A percentile compares a stretch with the other conserved stretches of the same genome.
Evolutionary conservation across 1,140 invertebrate species (phyloP).

Genomic region (Heliconius hewitsoni): DNA sequence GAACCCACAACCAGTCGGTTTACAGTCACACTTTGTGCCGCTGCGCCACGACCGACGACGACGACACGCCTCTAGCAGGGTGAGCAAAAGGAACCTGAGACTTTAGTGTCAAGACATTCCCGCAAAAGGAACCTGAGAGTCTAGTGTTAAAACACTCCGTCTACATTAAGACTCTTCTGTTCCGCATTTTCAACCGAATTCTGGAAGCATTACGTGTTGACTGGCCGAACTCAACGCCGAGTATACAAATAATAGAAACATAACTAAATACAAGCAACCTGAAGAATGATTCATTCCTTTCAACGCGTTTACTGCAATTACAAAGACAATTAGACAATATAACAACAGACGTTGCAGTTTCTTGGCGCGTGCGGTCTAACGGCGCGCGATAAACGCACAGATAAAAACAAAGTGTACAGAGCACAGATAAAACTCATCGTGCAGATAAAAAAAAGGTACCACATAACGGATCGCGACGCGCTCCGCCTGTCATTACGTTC

Average conservation of each 20-base stretch:
- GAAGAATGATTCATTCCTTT: neutral
- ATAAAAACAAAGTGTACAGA: slow-evolving; percentile 35
- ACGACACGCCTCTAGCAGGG: too few relatives aligned
- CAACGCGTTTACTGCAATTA: slow-evolving; percentile 12
- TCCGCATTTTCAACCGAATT: too few relatives aligned
- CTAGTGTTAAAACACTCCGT: too few relatives aligned
- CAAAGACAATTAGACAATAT: slow-evolving; percentile 32
- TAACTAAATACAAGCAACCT: neutral
- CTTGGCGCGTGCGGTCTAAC: slow-evolving; percentile 66
- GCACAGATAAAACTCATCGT: slow-evolving; percentile 26
- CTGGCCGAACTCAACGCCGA: too few relatives aligned
- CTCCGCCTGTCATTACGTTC: slow-evolving; percentile 55
- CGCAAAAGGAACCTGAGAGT: too few relatives aligned
- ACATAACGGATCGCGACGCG: slow-evolving; percentile 73
- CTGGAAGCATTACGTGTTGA: too few relatives aligned
- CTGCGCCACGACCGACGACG: too few relatives aligned
- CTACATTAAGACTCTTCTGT: too few relatives aligned
- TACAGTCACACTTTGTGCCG: too few relatives aligned
- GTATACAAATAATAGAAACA: neutral
- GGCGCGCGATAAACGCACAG: slow-evolving; percentile 63
- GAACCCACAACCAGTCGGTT: too few relatives aligned
- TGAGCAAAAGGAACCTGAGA: too few relatives aligned
- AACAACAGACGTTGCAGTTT: slow-evolving; percentile 33
- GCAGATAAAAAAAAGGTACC: slow-evolving; percentile 61
- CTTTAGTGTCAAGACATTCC: too few relatives aligned